Evolutionary conservation across 2,797 vertebrate species (phyloP).

Genomic region (Odontamblyopus rebecca): DNA sequence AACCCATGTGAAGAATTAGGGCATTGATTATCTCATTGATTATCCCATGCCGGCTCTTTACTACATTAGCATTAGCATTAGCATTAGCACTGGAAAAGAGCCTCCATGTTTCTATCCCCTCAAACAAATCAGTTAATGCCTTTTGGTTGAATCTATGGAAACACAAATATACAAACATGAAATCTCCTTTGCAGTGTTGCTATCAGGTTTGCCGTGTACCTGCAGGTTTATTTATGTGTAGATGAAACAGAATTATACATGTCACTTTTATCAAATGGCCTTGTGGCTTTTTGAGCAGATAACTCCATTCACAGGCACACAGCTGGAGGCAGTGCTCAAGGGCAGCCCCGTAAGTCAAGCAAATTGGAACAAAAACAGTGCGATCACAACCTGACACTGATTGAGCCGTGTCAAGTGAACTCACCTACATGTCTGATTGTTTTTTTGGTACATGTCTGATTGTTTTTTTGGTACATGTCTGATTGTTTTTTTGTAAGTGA

Average conservation of each 20-base stretch:
- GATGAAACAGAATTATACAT: slow-evolving; percentile 17
- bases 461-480: too few relatives aligned
- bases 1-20: background rate
- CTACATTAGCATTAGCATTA: background rate
- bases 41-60: background rate
- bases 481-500: background rate
- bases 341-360: slow-evolving; percentile 41
- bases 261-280: slow-evolving; percentile 40
- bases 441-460: background rate
- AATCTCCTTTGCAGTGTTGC: background rate
- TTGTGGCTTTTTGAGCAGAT: slow-evolving; percentile 53
- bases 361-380: slow-evolving; percentile 50
- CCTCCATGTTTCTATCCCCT: background rate
- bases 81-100: background rate
- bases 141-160: background rate
- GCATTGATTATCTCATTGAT: background rate
- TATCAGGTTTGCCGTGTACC: background rate
- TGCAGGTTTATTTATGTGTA: slow-evolving; percentile 8
- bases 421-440: background rate
- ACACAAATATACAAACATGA: background rate
- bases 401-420: slow-evolving; percentile 23
- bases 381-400: slow-evolving; percentile 35
- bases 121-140: background rate
- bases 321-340: slow-evolving; percentile 56
- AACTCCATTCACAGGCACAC: slow-evolving; percentile 48